These are phyloP conservation scores for Orgyia antiqua DNA, from an alignment of 2,888 invertebrate genomes.

Conservation along the genomic window DNA sequence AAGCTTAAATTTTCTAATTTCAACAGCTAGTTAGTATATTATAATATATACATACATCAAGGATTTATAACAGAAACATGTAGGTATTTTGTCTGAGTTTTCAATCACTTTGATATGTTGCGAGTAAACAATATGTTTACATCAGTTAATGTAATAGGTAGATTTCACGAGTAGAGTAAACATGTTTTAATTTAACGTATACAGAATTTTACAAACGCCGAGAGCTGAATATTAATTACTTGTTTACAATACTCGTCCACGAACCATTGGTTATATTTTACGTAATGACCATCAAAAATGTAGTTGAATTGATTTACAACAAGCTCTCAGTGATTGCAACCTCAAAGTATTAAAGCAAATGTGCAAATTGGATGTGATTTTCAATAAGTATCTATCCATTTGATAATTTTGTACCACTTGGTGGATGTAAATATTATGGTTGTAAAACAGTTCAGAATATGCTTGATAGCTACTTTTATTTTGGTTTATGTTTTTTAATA, in stretches of 20 bases:
- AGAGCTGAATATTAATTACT: too few species aligned
- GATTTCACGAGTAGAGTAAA: too few species aligned
- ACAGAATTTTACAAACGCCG: too few species aligned
- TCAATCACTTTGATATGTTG: too few species aligned
- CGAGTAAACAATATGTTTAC: too few species aligned
- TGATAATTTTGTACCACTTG: slow-evolving; percentile 67
- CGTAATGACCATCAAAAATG: slow-evolving; percentile 58
- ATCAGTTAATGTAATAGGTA: too few species aligned
- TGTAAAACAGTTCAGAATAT: slow-evolving; percentile 50
- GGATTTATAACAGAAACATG: too few species aligned
- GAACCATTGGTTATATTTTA: slow-evolving; percentile 36
- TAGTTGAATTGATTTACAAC: slow-evolving; percentile 70
- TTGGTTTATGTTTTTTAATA: slow-evolving; percentile 18
- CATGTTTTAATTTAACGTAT: slow-evolving; percentile 17
- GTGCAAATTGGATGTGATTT: slow-evolving; percentile 56
- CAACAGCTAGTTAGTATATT: too few species aligned
- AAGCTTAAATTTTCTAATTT: too few species aligned
- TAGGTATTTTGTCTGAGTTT: too few species aligned
- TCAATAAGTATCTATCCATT: slow-evolving; percentile 67
- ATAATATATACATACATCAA: too few species aligned
- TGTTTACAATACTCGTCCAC: too few species aligned
- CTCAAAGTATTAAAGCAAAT: slow-evolving; percentile 43
- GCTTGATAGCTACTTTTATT: slow-evolving; percentile 46
- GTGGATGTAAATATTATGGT: slow-evolving; percentile 57
- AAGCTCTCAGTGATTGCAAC: slow-evolving; percentile 47